Base-by-base conservation (phyloP, 2,888 invertebrate species). In the Cerastis leucographa region DNA sequence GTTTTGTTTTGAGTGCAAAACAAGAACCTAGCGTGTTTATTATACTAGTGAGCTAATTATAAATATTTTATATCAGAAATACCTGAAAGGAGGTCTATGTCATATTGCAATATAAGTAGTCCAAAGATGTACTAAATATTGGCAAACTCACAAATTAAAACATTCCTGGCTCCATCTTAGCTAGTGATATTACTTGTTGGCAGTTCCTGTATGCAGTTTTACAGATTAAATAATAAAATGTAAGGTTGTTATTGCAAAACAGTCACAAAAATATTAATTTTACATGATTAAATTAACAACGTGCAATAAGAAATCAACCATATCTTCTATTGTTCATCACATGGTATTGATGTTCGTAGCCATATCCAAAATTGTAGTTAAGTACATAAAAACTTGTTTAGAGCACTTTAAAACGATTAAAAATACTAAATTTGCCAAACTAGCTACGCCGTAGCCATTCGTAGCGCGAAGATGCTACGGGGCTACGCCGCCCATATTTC, bases 361-460 rank as follows among this genome's bases (percentile, higher is more conserved):
- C 35, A 8, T 35, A 40, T 25, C 17, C 17, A 59, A 59, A 59
- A 9, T 61, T 35, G 9, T 11, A 35, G 35, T 61, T 35, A 35
- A 11, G 1, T 35, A 35, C 35, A 35, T 35, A 61, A 29, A 35
- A 9, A 35, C 61, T 19, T 1, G 19, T 35, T 35, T 61, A 64
- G 42, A 42, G 25, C n/a, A 42, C n/a, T n/a, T 14, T n/a, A 42
- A 42, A 42, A n/a, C 40, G 19, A 42, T 42, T 22, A 17, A 17
- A 42, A 42, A 64, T n/a, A n/a, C 42, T 14, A 44, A 76, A 67
- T 71, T 71, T 42, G 6, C 4, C n/a, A 51, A 54, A 35, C 1
- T 54, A 19, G 42, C 46, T 84, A 84, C 82, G 85, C 66, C 84
- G 84, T 84, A 84, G 79, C 73, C 29, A n/a, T 42, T n/a, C 82